Conservation (phyloP, 2,888 invertebrate species). For the Galeopsomyia nigrocyanea region DNA sequence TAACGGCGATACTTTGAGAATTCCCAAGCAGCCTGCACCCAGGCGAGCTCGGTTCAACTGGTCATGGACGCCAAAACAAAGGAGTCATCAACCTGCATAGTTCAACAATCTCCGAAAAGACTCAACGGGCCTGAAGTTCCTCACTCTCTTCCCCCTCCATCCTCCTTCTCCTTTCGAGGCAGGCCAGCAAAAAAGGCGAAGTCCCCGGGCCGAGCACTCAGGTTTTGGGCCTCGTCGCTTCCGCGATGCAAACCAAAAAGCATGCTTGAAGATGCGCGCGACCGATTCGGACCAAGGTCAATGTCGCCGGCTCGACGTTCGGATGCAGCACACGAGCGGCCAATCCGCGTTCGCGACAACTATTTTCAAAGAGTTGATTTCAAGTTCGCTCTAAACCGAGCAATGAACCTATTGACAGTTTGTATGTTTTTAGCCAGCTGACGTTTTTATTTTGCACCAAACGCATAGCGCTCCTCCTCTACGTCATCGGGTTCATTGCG, state of each 20-base stretch:
- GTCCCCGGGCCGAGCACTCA: background rate
- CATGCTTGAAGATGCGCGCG: background rate
- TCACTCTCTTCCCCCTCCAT: background rate
- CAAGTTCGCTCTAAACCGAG: conserved; percentile 1
- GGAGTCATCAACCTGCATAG: conserved; percentile 53
- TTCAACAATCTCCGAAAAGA: conserved; percentile 57
- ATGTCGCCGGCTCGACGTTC: conserved; percentile 8
- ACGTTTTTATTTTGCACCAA: too few relatives aligned
- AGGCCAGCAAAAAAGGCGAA: too few relatives aligned
- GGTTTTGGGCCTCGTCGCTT: conserved; percentile 32
- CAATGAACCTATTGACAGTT: conserved; percentile 13
- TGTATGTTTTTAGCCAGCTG: too few relatives aligned
- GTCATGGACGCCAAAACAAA: conserved; percentile 11
- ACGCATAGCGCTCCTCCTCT: too few relatives aligned
- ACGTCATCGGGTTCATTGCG: too few relatives aligned
- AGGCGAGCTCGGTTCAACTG: too few relatives aligned
- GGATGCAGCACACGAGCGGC: too few relatives aligned
- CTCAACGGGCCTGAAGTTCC: background rate
- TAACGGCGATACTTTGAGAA: too few relatives aligned
- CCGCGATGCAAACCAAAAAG: conserved; percentile 15
- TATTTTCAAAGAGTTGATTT: background rate
- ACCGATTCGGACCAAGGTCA: conserved; percentile 29
- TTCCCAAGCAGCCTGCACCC: too few relatives aligned
- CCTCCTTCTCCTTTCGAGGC: too few relatives aligned
- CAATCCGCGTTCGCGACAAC: too few relatives aligned